Conservation (phyloP, 2,797 vertebrate genomes). For the Pseudochirops corinnae region DNA sequence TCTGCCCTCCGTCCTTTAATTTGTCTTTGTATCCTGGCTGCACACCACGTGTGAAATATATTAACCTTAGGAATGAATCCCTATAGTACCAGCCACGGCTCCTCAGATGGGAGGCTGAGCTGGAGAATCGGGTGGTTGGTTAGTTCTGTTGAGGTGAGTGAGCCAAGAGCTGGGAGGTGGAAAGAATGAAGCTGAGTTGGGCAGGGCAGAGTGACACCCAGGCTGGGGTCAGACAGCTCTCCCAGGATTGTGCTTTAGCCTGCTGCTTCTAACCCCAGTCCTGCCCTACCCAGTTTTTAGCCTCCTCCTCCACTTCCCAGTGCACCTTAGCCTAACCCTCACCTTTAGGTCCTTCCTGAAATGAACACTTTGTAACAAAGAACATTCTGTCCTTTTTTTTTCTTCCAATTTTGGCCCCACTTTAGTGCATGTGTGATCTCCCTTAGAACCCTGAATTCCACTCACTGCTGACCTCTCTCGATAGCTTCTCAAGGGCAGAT, state of each 20-base stretch:
- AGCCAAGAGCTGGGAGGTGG: constrained; percentile 31
- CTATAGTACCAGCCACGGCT: not conserved
- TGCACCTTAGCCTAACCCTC: constrained; percentile 13
- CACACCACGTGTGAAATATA: not conserved
- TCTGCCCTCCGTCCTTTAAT: constrained; percentile 40
- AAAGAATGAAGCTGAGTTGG: constrained; percentile 32
- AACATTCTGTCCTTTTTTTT: constrained; percentile 54
- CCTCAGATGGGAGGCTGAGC: not conserved
- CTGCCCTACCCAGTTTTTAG: not conserved
- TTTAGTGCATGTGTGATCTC: constrained; percentile 7
- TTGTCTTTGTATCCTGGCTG: not conserved
- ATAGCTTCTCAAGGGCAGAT: constrained; percentile 32
- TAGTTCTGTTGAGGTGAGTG: not conserved
- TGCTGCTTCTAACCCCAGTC: not conserved
- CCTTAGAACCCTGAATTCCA: constrained; percentile 31
- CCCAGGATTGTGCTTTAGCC: constrained; percentile 18
- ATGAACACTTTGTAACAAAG: constrained; percentile 16
- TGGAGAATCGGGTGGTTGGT: not conserved
- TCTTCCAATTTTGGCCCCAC: constrained; percentile 20
- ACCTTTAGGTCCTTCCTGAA: constrained; percentile 31
- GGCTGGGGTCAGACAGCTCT: constrained; percentile 18
- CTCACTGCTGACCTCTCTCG: constrained; percentile 22
- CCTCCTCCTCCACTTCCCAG: not conserved
- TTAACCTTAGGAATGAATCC: fast-evolving
- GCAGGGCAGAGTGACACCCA: constrained; percentile 10